These are phyloP conservation scores for Phortica variegata DNA, from an alignment of 1,140 invertebrate species.

Conservation along the genomic window DNA sequence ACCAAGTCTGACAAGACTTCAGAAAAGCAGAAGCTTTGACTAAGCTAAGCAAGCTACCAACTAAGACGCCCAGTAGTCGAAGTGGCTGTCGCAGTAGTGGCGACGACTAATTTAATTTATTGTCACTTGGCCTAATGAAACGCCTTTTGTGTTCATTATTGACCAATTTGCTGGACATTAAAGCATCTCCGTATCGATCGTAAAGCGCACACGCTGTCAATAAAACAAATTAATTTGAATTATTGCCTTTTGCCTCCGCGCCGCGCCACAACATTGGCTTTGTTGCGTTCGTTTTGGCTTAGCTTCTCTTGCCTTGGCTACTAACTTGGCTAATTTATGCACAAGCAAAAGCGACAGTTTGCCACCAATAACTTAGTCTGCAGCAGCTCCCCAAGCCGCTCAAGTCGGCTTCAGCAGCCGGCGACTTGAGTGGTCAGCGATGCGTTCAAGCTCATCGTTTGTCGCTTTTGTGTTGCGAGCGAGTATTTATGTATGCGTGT, in stretches of 20 bases:
- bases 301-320: conserved; percentile 29
- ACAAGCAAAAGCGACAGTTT: conserved; percentile 34
- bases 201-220: conserved; percentile 49
- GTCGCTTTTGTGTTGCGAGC: too few species aligned
- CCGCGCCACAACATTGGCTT: too few species aligned
- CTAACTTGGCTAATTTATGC: conserved; percentile 36
- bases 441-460: too few species aligned
- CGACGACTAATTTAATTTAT: conserved; percentile 47
- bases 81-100: background rate
- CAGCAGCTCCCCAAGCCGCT: background rate
- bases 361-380: background rate
- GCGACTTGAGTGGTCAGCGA: too few species aligned
- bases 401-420: too few species aligned
- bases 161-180: conserved; percentile 35
- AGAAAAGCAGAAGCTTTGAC: too few species aligned
- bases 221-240: conserved; percentile 57
- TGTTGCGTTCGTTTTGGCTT: too few species aligned
- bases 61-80: too few species aligned
- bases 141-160: conserved; percentile 32
- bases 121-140: conserved; percentile 52
- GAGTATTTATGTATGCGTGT: too few species aligned
- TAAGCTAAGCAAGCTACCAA: background rate
- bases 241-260: too few species aligned
- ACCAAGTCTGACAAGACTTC: too few species aligned
- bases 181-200: background rate